phyloP scores from a whole-genome alignment of 2,113 vertebrate species.

The Eulemur rufifrons region DNA sequence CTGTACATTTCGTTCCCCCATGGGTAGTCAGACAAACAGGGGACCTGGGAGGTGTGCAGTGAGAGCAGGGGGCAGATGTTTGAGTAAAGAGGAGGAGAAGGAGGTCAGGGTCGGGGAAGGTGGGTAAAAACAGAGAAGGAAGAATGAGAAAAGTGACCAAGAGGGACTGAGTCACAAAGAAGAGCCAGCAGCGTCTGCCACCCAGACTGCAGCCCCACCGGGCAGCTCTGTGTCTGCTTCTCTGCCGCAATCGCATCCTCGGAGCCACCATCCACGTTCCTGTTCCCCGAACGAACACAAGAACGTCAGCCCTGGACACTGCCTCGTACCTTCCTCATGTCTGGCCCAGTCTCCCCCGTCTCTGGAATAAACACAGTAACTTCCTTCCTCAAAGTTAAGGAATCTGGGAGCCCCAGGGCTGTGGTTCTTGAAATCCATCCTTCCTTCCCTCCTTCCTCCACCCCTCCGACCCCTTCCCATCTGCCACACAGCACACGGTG shows the following conservation, averaged over 20 bases:
- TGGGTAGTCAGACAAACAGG: neutral
- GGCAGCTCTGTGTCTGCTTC: fast-evolving
- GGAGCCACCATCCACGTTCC: neutral
- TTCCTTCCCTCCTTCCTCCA: neutral
- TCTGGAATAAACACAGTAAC: neutral
- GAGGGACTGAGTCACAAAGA: neutral
- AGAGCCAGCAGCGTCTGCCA: neutral
- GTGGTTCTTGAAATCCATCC: neutral
- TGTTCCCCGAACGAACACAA: neutral
- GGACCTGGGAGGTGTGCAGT: neutral
- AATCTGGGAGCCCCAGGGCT: neutral
- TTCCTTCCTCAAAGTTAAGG: neutral
- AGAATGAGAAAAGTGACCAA: neutral
- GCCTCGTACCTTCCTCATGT: neutral
- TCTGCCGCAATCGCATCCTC: neutral
- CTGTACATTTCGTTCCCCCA: neutral
- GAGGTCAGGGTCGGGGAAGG: neutral
- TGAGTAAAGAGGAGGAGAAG: neutral
- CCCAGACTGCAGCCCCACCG: neutral
- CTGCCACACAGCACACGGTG: neutral
- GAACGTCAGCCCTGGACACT: neutral
- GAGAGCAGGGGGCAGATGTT: neutral
- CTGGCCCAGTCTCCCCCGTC: neutral
- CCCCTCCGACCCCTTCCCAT: fast-evolving
- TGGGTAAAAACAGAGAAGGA: neutral